phyloP scores from a whole-genome alignment of 2,113 vertebrate genomes.

The Burhinus oedicnemus region DNA sequence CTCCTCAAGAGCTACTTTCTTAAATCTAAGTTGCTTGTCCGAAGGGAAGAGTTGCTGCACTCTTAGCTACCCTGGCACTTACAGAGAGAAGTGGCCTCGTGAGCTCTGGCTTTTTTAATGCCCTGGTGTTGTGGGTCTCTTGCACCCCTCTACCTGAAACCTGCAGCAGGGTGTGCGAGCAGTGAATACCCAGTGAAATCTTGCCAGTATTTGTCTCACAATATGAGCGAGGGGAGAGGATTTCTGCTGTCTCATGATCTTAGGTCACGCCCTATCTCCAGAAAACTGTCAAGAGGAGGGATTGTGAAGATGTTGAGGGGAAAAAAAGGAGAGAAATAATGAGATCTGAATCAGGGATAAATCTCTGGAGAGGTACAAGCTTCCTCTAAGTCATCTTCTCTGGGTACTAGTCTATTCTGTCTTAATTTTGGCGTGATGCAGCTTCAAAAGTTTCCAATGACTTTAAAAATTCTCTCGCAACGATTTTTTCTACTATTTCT shows the following conservation, averaged over 20 bases:
- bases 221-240: not conserved
- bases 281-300: not conserved
- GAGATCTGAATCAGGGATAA: not conserved
- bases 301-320: not conserved
- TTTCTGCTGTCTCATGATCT: not conserved
- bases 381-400: not conserved
- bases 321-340: not conserved
- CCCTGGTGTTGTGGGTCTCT: not conserved
- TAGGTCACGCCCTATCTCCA: not conserved
- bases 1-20: not conserved
- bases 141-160: not conserved
- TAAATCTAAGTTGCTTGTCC: not conserved
- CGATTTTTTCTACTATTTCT: not conserved
- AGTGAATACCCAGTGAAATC: not conserved
- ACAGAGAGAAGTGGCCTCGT: rapidly evolving
- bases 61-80: not conserved
- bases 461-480: not conserved
- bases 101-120: not conserved
- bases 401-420: not conserved
- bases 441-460: not conserved
- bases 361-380: not conserved
- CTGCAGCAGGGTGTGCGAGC: not conserved
- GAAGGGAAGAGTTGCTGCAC: not conserved
- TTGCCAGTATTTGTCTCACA: not conserved
- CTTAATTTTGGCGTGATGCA: not conserved